Conservation (phyloP, 2,797 vertebrate species). For the Nyctalus aviator region DNA sequence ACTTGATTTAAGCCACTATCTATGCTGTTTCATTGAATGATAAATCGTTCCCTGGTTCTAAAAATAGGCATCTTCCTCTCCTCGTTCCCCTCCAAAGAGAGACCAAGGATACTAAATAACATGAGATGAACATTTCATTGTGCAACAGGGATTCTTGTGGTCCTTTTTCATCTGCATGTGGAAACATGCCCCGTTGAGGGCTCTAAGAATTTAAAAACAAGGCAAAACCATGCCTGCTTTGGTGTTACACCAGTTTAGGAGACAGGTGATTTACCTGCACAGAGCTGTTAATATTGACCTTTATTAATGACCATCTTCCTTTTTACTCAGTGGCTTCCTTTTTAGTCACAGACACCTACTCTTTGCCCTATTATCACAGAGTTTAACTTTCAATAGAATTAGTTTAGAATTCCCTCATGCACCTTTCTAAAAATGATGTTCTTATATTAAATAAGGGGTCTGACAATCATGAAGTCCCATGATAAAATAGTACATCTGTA, state of each 20-base stretch:
- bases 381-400: not conserved
- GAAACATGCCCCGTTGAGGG: not conserved
- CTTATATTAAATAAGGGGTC: not conserved
- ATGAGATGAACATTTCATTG: constrained; percentile 32
- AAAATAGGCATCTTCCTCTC: constrained; percentile 58
- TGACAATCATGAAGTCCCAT: not conserved
- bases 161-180: not conserved
- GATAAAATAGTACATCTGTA: not conserved
- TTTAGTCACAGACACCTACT: not conserved
- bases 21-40: constrained; percentile 70
- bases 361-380: not conserved
- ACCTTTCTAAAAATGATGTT: not conserved
- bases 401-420: not conserved
- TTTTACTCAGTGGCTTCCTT: not conserved
- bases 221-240: not conserved
- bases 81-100: not conserved
- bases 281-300: not conserved
- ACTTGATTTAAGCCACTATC: constrained; percentile 71
- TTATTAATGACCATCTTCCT: not conserved
- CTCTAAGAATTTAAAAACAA: not conserved
- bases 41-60: constrained; percentile 66
- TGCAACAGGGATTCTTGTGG: not conserved
- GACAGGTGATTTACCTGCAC: not conserved
- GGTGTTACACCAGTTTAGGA: constrained; percentile 48
- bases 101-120: constrained; percentile 23